A percentile compares a stretch with the other conserved stretches of the same genome.
Conservation (phyloP, 1,140 invertebrate genomes). For the Anthonomus grandis region DNA sequence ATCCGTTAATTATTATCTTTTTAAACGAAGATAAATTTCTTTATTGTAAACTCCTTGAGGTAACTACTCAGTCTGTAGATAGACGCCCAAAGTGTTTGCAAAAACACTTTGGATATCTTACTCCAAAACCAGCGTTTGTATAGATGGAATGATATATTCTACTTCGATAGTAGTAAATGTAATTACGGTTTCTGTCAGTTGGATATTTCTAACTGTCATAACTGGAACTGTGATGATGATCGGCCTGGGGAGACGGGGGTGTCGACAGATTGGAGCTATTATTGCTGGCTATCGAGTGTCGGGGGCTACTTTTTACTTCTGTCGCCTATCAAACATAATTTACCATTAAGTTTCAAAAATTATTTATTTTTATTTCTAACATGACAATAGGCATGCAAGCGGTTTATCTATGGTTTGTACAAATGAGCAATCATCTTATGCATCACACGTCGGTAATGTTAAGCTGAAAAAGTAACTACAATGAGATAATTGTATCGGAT, state of each 20-base stretch:
- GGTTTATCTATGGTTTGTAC: no score
- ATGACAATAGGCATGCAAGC: no score
- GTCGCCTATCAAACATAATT: slow-evolving; percentile 35
- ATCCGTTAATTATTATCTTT: slow-evolving; percentile 23
- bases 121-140: background rate
- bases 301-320: slow-evolving; percentile 49
- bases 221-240: slow-evolving; percentile 66
- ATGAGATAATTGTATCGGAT: no score
- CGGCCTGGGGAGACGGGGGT: slow-evolving; percentile 70
- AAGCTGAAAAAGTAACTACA: no score
- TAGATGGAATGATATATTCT: slow-evolving; percentile 1
- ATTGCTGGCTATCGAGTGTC: slow-evolving; percentile 77
- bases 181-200: background rate
- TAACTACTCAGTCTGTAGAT: slow-evolving; percentile 37
- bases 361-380: no score
- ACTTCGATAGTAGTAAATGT: background rate
- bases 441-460: no score
- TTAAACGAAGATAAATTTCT: slow-evolving; percentile 15
- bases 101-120: background rate
- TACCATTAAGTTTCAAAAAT: no score
- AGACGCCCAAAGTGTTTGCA: background rate
- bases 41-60: slow-evolving; percentile 34
- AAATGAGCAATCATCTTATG: no score
- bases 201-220: slow-evolving; percentile 54
- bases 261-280: slow-evolving; percentile 77